phyloP scores from a whole-genome alignment of 2,888 invertebrate species.

The Dynastes tityus region DNA sequence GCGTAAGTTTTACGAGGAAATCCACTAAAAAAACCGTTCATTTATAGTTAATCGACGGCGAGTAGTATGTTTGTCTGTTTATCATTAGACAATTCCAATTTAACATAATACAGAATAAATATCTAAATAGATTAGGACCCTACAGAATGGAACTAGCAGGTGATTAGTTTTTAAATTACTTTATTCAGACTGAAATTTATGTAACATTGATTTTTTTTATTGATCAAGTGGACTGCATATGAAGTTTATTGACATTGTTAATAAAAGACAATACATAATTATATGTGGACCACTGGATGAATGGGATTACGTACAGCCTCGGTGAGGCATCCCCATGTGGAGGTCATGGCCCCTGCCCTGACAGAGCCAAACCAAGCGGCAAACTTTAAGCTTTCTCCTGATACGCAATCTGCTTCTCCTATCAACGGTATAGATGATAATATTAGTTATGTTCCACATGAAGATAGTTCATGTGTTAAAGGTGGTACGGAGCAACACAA shows the following conservation, averaged over 20 bases:
- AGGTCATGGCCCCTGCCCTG: conserved; percentile 96
- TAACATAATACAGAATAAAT: conserved; percentile 27
- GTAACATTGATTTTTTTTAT: conserved; percentile 53
- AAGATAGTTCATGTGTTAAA: conserved; percentile 44
- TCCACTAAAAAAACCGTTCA: not conserved
- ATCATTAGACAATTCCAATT: conserved; percentile 23
- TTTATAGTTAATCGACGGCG: conserved; percentile 21
- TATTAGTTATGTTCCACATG: conserved; percentile 47
- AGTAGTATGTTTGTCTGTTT: conserved; percentile 46
- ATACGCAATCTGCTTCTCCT: conserved; percentile 63
- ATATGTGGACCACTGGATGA: conserved; percentile 69
- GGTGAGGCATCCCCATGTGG: conserved; percentile 76
- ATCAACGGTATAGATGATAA: conserved; percentile 62
- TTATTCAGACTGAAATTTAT: conserved; percentile 47
- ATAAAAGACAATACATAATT: conserved; percentile 55
- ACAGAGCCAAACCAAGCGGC: conserved; percentile 79
- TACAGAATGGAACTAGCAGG: conserved; percentile 65
- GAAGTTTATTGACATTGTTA: conserved; percentile 54
- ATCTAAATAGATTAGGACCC: conserved; percentile 15
- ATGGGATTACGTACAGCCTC: conserved; percentile 73
- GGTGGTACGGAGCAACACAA: conserved; percentile 49
- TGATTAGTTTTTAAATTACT: conserved; percentile 58
- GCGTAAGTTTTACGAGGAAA: conserved; percentile 8
- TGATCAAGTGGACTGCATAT: conserved; percentile 54
- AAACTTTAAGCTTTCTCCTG: conserved; percentile 69